Evolutionary conservation across 2,113 vertebrate species (phyloP).

Genomic region (Elephantulus edwardii): DNA sequence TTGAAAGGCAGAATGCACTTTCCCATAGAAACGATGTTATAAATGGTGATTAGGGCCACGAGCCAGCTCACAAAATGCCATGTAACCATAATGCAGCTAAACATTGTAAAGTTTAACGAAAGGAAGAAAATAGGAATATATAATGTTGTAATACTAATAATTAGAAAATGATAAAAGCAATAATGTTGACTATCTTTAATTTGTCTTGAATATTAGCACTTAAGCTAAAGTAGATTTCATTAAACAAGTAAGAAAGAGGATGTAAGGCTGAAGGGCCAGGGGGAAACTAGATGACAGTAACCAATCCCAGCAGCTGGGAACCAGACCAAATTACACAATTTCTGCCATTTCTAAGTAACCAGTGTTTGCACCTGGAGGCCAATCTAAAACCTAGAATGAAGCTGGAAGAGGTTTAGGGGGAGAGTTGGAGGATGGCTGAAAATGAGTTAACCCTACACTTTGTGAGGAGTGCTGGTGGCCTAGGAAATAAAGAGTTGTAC

Average conservation of each 20-base stretch:
- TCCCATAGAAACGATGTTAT: conserved; percentile 39
- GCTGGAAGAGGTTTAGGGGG: accelerated
- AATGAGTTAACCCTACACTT: not conserved
- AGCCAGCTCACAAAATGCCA: conserved; percentile 48
- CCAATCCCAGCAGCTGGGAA: not conserved
- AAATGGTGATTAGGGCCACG: conserved; percentile 39
- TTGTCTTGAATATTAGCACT: not conserved
- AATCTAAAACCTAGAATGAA: not conserved
- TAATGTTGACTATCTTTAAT: conserved; percentile 14
- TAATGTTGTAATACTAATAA: conserved; percentile 11
- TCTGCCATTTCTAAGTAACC: not conserved
- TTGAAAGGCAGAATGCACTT: conserved; percentile 47
- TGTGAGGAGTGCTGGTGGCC: too few relatives aligned
- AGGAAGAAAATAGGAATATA: not conserved
- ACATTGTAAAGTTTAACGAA: not conserved
- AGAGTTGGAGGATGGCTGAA: not conserved
- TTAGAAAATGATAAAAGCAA: conserved; percentile 25
- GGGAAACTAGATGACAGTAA: not conserved
- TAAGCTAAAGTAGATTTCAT: conserved; percentile 44
- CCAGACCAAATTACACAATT: not conserved
- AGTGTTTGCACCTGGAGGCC: not conserved
- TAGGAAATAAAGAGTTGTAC: too few relatives aligned
- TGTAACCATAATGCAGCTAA: not conserved
- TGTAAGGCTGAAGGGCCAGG: not conserved
- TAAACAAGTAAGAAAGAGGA: not conserved